Percentiles rank a stretch among this genome's conserved stretches.
Evolutionary conservation across 37 sponge, comb jelly and placozoan species (phyloP).

Genomic region (Diacarnus erythraeanus): DNA sequence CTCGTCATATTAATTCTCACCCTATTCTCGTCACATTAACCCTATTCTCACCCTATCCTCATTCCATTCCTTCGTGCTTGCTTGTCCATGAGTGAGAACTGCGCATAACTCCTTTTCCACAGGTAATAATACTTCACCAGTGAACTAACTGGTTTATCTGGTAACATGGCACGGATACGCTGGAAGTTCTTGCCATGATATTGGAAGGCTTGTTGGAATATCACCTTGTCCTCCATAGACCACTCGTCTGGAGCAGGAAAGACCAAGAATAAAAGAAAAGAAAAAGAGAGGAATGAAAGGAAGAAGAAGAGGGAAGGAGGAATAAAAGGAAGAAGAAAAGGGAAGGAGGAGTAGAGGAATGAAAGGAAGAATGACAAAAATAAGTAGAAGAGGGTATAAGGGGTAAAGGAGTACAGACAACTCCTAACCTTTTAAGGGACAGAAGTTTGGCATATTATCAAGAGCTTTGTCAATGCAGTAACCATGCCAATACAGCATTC

Average conservation of each 20-base stretch:
- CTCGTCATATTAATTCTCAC: too few species aligned
- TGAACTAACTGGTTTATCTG: constrained; percentile 75
- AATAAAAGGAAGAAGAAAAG: neutral
- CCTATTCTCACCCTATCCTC: constrained; percentile 29
- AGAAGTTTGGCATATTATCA: constrained; percentile 74
- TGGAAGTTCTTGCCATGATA: constrained; percentile 87
- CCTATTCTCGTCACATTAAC: too few species aligned
- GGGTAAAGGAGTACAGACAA: neutral
- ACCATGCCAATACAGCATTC: constrained; percentile 78
- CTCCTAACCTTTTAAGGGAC: constrained; percentile 70
- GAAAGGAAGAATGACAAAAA: neutral
- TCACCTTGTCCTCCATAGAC: constrained; percentile 84
- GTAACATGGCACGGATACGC: constrained; percentile 76
- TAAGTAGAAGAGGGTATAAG: neutral
- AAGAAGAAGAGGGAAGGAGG: neutral
- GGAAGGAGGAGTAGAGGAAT: neutral
- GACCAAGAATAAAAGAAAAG: neutral
- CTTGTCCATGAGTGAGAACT: constrained; percentile 70
- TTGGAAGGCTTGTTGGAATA: constrained; percentile 83
- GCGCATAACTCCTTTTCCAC: constrained; percentile 76
- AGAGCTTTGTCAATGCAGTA: constrained; percentile 65
- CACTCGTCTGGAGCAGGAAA: constrained; percentile 60
- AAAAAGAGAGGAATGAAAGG: neutral
- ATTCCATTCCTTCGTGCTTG: constrained; percentile 52
- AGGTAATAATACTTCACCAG: constrained; percentile 83